Base-by-base conservation (phyloP, 1,140 invertebrate species). In the Sesamia nonagrioides region DNA sequence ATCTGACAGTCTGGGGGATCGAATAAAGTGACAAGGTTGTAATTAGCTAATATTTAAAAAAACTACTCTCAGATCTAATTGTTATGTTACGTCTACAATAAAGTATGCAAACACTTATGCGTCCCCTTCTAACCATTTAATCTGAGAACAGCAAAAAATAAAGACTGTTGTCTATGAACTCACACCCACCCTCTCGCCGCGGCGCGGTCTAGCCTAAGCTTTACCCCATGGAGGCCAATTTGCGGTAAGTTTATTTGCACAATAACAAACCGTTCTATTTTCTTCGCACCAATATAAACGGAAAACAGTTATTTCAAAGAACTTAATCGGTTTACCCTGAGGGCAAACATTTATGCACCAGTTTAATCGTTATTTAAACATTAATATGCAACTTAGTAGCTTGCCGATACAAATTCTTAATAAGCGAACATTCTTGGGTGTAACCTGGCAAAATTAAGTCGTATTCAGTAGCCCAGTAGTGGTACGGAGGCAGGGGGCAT, bases 361-460 rank as follows among this genome's bases (percentile, higher is more conserved):
- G 15, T 33, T 56, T 17, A 9, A 13, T 37, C 48, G 7, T 58
- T 73, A 13, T 9, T 7, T 56, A 73, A 13, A 33, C 4, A 17
- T 33, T 35, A 48, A 48, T 75, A 54, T n/a, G 40, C 42, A 48
- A 68, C 33, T 61, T 37, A 37, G 33, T 73, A 58, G 45, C 48
- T n/a, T 68, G 33, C 63, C 54, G 27, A 76, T 80, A 72, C 79
- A 77, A 71, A 61, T 78, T 69, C 72, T 78, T 82, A 82, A 71
- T 78, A 75, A 69, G 54, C 61, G 37, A 27, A 27, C 80, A 81
- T 78, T 81, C 76, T 81, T 78, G 48, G 50, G 71, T 77, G 68
- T 77, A 82, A 82, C 40, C 78, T 50, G 42, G 60, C 48, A 11
- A 37, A 82, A 72, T 80, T 73, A 58, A 77, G 40, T 9, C 17